Percentiles rank a stretch among this genome's conserved stretches.
phyloP scores from a whole-genome alignment of 2,797 vertebrate species.

The Valencia hispanica region DNA sequence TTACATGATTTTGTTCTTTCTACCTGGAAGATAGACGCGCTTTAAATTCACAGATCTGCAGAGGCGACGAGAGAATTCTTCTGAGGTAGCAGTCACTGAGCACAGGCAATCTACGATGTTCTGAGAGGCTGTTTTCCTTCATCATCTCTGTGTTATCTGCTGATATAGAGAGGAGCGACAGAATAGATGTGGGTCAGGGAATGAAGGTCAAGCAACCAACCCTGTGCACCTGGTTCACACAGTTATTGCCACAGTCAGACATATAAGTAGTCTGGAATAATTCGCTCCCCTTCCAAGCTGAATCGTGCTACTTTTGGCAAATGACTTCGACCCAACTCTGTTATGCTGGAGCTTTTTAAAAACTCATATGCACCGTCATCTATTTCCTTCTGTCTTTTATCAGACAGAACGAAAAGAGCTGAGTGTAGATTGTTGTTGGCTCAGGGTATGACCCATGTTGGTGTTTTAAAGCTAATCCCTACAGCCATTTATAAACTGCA shows the following conservation, averaged over 20 bases:
- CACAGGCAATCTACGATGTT: constrained; percentile 41
- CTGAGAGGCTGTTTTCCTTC: constrained; percentile 30
- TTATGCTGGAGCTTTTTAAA: not conserved
- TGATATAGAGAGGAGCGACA: constrained; percentile 29
- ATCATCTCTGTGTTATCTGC: constrained; percentile 47
- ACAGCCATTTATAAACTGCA: constrained; percentile 13
- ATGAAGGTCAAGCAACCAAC: constrained; percentile 37
- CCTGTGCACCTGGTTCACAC: constrained; percentile 31
- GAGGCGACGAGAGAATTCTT: not conserved
- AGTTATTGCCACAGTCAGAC: not conserved
- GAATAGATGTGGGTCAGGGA: constrained; percentile 44
- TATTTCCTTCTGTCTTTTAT: not conserved
- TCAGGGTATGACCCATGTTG: not conserved
- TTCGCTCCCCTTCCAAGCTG: constrained; percentile 4
- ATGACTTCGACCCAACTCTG: not conserved
- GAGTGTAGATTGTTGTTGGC: not conserved
- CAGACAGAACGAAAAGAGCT: not conserved
- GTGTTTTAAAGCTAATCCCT: constrained; percentile 24
- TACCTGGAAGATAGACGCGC: not conserved
- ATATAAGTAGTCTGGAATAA: not conserved
- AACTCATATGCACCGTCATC: no score
- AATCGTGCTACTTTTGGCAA: not conserved
- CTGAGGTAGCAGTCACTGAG: constrained; percentile 5
- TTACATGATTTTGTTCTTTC: not conserved
- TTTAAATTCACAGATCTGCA: constrained; percentile 15